A percentile compares a stretch with the other conserved stretches of the same genome.
Conservation (phyloP, 2,113 vertebrate species). For the Leucopsar rothschildi region DNA sequence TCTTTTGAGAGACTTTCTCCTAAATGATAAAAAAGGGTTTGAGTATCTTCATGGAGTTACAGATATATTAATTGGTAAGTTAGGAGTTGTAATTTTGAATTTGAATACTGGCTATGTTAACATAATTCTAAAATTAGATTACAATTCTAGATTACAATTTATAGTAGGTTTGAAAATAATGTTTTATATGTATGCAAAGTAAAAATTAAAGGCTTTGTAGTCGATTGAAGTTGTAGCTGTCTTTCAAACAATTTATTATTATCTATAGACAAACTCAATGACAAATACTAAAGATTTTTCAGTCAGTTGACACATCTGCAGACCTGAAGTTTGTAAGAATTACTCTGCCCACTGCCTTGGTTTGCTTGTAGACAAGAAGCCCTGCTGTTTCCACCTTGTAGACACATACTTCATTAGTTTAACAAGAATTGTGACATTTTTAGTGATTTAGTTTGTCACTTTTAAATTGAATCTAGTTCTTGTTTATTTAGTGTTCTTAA, state of each 20-base stretch:
- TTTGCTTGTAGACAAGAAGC: not conserved
- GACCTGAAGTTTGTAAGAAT: not conserved
- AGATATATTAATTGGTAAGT: not conserved
- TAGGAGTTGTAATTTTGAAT: not conserved
- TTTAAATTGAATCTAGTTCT: not conserved
- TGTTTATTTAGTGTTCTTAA: not conserved
- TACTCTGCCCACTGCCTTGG: not conserved
- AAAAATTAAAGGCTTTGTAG: not conserved
- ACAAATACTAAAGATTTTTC: not conserved
- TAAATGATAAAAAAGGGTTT: not conserved
- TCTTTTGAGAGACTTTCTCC: not conserved
- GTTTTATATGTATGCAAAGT: not conserved
- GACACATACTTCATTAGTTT: not conserved
- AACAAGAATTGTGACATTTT: not conserved
- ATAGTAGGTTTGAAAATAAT: not conserved
- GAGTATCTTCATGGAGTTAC: not conserved
- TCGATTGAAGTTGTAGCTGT: not conserved
- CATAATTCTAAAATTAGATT: not conserved
- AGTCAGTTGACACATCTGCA: not conserved
- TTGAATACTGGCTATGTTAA: not conserved
- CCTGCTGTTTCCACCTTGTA: not conserved
- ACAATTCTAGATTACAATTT: not conserved
- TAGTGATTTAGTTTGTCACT: not conserved
- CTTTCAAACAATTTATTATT: not conserved
- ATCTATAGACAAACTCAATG: not conserved